These are phyloP conservation scores for Sylvia atricapilla DNA, from an alignment of 2,113 vertebrate genomes.

Conservation along the genomic window DNA sequence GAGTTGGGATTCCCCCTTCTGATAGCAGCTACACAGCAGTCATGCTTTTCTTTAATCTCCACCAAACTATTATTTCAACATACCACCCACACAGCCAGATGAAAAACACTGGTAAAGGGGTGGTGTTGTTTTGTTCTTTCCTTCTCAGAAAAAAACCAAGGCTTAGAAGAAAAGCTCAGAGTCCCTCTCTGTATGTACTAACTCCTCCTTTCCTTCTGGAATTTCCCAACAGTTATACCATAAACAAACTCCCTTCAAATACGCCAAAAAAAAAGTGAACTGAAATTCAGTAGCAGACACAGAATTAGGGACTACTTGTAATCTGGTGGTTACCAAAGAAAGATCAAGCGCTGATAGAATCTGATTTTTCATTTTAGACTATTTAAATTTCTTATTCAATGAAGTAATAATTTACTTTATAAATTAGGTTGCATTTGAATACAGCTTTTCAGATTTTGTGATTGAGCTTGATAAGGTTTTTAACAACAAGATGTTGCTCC, in stretches of 20 bases:
- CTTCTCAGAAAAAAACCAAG: background rate
- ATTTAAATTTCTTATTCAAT: slow-evolving; percentile 4
- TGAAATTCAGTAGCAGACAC: background rate
- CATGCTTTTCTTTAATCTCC: slow-evolving; percentile 43
- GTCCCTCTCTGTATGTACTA: background rate
- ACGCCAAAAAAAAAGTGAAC: background rate
- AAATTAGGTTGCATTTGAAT: background rate
- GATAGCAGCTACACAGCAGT: background rate
- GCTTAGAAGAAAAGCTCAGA: slow-evolving; percentile 23
- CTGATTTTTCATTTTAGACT: slow-evolving; percentile 18
- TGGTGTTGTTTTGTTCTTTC: slow-evolving; percentile 10
- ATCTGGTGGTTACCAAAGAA: background rate
- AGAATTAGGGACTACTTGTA: background rate
- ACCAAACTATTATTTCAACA: background rate
- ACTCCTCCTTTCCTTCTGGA: slow-evolving; percentile 47
- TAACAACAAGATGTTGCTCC: background rate
- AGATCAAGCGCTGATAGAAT: background rate
- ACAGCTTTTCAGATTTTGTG: background rate
- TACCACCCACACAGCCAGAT: slow-evolving; percentile 35
- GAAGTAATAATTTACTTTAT: background rate
- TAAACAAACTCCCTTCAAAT: slow-evolving; percentile 29
- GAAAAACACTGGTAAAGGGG: slow-evolving; percentile 17
- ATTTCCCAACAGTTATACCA: slow-evolving; percentile 29
- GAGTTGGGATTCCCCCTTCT: slow-evolving; percentile 47
- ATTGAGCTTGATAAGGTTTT: background rate